Conservation (phyloP, 2,113 vertebrate genomes). For the Melozone crissalis region DNA sequence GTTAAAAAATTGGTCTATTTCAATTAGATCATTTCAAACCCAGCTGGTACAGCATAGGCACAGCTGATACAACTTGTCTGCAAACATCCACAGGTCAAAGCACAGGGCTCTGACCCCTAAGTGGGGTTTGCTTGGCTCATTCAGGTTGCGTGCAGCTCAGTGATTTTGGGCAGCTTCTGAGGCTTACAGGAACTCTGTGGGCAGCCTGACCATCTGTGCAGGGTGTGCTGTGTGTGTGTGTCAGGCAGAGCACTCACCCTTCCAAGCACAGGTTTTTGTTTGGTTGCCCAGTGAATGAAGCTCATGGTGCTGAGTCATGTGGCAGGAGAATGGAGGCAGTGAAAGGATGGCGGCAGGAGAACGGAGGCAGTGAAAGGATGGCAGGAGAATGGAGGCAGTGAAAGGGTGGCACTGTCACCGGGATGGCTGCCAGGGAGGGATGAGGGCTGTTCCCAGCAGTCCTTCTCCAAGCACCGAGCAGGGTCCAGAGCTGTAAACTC, state of each 20-base stretch:
- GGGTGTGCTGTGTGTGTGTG: background rate
- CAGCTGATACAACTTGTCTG: background rate
- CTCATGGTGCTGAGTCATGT: background rate
- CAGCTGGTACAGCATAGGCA: background rate
- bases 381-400: background rate
- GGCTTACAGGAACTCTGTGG: background rate
- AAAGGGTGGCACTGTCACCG: fast-evolving
- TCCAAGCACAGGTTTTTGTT: background rate
- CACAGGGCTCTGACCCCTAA: background rate
- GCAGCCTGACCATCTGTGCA: background rate
- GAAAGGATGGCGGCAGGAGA: background rate
- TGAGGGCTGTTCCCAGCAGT: background rate
- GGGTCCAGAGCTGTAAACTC: background rate
- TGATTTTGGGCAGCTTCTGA: background rate
- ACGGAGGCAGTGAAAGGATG: background rate
- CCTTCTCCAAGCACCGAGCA: background rate
- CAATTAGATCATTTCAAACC: background rate
- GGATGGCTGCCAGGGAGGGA: background rate
- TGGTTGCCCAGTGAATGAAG: background rate
- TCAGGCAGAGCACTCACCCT: background rate
- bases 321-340: background rate
- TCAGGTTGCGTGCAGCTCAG: background rate
- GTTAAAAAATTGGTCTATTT: background rate
- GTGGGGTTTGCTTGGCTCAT: background rate
- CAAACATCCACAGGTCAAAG: background rate